Evolutionary conservation across 2,888 invertebrate species (phyloP).

Genomic region (Brachypalpus laphriformis): DNA sequence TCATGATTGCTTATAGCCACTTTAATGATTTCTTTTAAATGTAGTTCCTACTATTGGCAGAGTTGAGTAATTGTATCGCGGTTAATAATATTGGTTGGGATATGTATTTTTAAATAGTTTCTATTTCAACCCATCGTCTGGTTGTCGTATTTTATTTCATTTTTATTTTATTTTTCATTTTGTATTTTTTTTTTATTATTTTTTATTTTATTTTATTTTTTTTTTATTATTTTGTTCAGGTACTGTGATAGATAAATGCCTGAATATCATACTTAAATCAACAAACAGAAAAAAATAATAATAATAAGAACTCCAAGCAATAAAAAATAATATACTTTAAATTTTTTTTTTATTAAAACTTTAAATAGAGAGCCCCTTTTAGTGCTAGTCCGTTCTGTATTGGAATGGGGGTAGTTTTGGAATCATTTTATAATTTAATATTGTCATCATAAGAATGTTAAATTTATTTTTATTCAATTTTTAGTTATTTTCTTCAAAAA

Average conservation of each 20-base stretch:
- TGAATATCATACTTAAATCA: slow-evolving; percentile 31
- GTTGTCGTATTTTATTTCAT: background rate
- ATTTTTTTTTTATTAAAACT: background rate
- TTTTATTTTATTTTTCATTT: no score
- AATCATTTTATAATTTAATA: slow-evolving; percentile 7
- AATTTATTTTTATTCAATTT: background rate
- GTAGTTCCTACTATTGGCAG: background rate
- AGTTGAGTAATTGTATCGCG: background rate
- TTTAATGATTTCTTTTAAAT: background rate
- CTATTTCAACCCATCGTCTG: slow-evolving; percentile 40
- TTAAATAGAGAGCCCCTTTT: slow-evolving; percentile 27
- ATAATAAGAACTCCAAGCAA: background rate
- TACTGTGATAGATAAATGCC: slow-evolving; percentile 57
- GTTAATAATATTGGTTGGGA: slow-evolving; percentile 15
- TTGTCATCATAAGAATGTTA: slow-evolving; percentile 39
- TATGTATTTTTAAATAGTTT: slow-evolving; percentile 17
- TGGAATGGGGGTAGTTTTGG: slow-evolving; percentile 1
- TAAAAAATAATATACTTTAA: background rate
- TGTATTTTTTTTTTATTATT: slow-evolving; percentile 14
- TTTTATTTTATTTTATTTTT: slow-evolving; percentile 10
- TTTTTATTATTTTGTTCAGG: slow-evolving; percentile 31
- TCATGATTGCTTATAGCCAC: background rate
- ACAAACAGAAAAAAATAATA: background rate
- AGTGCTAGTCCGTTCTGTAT: background rate
- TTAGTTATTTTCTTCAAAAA: background rate